Evolutionary conservation across 2,797 vertebrate genomes (phyloP), one percentile per base, ranked within the genome.

Genomic region (Buphagus erythrorhynchus): DNA sequence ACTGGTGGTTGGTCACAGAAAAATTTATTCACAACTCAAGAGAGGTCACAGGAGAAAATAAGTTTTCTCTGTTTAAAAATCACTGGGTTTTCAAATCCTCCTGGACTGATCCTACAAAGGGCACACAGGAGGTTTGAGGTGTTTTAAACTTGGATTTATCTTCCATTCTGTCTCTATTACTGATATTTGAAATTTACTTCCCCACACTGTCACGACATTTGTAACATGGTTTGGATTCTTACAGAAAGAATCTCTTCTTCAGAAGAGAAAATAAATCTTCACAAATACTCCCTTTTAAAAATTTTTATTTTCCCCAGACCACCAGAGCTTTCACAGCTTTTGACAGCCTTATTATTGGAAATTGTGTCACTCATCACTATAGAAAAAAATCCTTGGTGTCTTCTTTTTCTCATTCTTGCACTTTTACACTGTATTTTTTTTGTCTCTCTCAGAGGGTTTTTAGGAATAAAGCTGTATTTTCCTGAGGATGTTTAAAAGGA

Each of bases 201-300:
- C 19, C 25, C 3, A 0, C 13, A 29, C 49, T 33, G 25, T 35
- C 45, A 15, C 1, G 0, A 26, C 14, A 2, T 57, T 75, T 65
- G 21, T 59, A 59, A n/a, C 5, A 3, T 8, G 11, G 2, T 14
- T 88, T n/a, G 43, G 24, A 29, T 59, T 84, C 26, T 72, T 62
- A 55, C 31, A n/a, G n/a, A 75, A 63, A 75, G 31, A 6, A n/a
- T n/a, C n/a, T n/a, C n/a, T 66, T 12, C 16, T 43, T 62, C 55
- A 69, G 58, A 85, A 74, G 9, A 71, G 5, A 6, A 86, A 78
- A 61, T 57, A 40, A 89, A 77, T 38, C 1, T 58, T 24, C 20
- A 38, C 45, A 48, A 76, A 77, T 57, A 22, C 16, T 31, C 5
- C 13, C 2, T 17, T 28, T 24, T 11, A 0, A 11, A 36, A 35